Evolutionary conservation across 2,888 invertebrate species (phyloP).

Genomic region (Mesoligia furuncula): DNA sequence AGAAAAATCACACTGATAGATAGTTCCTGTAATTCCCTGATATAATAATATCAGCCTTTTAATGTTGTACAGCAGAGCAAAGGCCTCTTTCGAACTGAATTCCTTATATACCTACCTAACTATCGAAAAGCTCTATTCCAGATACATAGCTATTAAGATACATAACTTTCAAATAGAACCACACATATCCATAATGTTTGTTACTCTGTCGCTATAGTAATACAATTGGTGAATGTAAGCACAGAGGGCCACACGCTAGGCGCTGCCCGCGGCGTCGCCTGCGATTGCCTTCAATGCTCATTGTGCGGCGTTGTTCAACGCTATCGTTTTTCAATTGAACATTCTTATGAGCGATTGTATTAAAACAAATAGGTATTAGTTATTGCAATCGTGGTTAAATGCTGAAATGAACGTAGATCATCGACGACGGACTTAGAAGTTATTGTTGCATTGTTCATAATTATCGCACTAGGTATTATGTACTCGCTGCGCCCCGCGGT

Average conservation of each 20-base stretch:
- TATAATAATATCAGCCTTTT: too few species aligned
- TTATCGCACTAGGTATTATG: conserved; percentile 9
- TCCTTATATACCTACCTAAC: neutral
- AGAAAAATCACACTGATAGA: neutral
- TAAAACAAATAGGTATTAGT: conserved; percentile 69
- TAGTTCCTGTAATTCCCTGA: neutral
- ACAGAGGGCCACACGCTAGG: conserved; percentile 74
- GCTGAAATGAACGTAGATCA: conserved; percentile 32
- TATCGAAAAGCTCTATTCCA: neutral
- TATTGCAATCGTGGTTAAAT: conserved; percentile 60
- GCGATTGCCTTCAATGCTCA: conserved; percentile 77
- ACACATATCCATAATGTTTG: conserved; percentile 41
- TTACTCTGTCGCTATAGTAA: conserved; percentile 58
- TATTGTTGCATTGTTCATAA: conserved; percentile 48
- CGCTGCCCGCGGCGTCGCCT: conserved; percentile 76
- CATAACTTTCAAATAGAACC: neutral
- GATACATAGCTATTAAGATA: neutral
- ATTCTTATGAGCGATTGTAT: conserved; percentile 72
- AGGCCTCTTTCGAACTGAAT: neutral
- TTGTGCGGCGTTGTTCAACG: conserved; percentile 81
- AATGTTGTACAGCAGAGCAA: neutral
- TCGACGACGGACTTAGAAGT: conserved; percentile 2
- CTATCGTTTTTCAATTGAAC: conserved; percentile 82
- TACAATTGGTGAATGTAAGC: conserved; percentile 55
- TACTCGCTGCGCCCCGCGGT: neutral